Conservation (phyloP, 2,113 vertebrate genomes). For the Neogobius melanostomus region DNA sequence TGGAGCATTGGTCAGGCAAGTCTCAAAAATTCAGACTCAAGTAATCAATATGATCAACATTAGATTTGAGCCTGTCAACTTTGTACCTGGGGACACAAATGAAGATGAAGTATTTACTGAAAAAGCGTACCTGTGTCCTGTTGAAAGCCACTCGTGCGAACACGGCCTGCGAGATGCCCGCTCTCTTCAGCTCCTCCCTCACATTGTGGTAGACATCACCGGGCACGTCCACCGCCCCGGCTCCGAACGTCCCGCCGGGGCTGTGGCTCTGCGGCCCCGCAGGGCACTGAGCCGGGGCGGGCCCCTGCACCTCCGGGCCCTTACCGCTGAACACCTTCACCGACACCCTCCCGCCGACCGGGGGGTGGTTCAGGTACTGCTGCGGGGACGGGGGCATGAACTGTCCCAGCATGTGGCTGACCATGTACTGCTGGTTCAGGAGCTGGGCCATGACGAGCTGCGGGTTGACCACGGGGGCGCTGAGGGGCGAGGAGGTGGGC, state of each 20-base stretch:
- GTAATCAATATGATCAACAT: no score
- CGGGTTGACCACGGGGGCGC: constrained; percentile 95
- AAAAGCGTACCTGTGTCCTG: constrained; percentile 90
- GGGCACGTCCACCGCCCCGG: constrained; percentile 83
- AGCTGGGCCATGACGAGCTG: constrained; percentile 98
- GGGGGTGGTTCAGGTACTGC: constrained; percentile 98
- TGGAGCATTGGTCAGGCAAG: no score
- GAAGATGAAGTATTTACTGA: no score
- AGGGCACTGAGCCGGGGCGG: constrained; percentile 72
- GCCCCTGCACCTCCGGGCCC: constrained; percentile 86
- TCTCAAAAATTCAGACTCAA: no score
- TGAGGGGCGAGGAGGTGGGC: constrained; percentile 87
- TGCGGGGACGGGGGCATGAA: constrained; percentile 84
- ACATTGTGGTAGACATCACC: constrained; percentile 97
- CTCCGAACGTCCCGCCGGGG: constrained; percentile 24
- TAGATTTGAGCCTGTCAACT: no score
- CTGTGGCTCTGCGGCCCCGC: constrained; percentile 45
- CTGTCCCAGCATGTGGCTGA: constrained; percentile 96
- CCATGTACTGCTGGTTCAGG: constrained; percentile 98
- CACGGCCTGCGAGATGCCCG: constrained; percentile 97
- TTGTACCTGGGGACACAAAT: no score
- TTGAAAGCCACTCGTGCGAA: constrained; percentile 99
- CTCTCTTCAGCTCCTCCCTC: constrained; percentile 96
- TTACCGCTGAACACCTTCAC: constrained; percentile 88
- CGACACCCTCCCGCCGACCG: constrained; percentile 73